Conservation (phyloP, 1,140 invertebrate genomes). For the Argopecten irradians region DNA sequence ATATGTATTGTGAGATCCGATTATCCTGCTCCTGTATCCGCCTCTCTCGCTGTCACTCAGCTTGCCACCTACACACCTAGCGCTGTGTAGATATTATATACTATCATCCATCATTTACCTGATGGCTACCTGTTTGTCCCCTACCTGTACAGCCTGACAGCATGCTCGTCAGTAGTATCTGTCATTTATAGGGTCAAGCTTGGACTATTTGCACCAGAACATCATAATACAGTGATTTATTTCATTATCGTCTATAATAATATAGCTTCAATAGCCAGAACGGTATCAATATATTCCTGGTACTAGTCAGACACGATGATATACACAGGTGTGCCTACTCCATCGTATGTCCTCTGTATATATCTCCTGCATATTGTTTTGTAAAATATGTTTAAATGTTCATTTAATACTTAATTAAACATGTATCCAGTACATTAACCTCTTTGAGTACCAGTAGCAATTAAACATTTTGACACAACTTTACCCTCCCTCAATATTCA, state of each 20-base stretch:
- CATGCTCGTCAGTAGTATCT: background rate
- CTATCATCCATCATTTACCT: background rate
- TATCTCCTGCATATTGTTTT: too few relatives aligned
- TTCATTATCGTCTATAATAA: background rate
- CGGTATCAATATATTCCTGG: background rate
- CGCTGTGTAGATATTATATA: background rate
- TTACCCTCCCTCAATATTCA: too few relatives aligned
- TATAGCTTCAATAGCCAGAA: background rate
- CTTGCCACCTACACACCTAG: background rate
- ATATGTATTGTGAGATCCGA: background rate
- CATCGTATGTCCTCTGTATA: background rate
- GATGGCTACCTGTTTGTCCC: constrained; percentile 1
- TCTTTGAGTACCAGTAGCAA: too few relatives aligned
- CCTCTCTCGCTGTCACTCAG: background rate
- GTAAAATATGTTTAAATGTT: too few relatives aligned
- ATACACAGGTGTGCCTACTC: background rate
- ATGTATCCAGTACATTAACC: too few relatives aligned
- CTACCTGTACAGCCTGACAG: background rate
- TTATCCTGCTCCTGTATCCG: background rate
- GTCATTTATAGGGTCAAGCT: background rate
- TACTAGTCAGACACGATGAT: background rate
- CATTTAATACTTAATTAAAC: too few relatives aligned
- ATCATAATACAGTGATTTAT: constrained; percentile 22
- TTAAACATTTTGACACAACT: too few relatives aligned
- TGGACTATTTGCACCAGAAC: background rate